Evolutionary conservation across 2,797 vertebrate genomes (phyloP).

Genomic region (Sebastes taczanowskii): DNA sequence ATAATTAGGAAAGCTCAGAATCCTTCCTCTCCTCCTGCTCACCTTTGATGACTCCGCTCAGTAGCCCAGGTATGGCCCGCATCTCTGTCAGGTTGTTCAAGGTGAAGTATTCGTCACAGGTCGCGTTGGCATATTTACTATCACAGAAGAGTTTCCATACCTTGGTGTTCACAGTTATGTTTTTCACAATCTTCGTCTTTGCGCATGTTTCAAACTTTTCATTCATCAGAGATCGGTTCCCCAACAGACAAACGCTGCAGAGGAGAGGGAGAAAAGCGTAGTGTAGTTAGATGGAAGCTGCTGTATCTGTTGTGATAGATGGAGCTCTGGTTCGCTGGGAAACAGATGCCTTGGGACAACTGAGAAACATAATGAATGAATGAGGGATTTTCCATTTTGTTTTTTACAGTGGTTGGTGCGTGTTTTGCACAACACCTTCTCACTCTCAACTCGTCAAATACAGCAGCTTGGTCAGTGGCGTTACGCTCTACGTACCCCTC

Average conservation of each 20-base stretch:
- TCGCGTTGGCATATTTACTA: slow-evolving; percentile 60
- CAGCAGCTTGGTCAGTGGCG: too few species aligned
- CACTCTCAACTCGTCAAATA: too few species aligned
- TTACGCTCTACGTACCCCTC: too few species aligned
- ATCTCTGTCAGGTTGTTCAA: slow-evolving; percentile 89
- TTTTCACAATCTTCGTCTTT: slow-evolving; percentile 77
- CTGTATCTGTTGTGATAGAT: background rate
- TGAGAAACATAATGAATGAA: too few species aligned
- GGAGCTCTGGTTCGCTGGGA: too few species aligned
- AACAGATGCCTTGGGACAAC: too few species aligned
- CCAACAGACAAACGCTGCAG: slow-evolving; percentile 90
- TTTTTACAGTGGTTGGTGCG: too few species aligned
- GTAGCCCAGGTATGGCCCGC: slow-evolving; percentile 89
- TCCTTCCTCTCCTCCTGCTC: slow-evolving; percentile 23
- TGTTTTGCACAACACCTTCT: too few species aligned
- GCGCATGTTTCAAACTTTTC: slow-evolving; percentile 83
- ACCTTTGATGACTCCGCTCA: slow-evolving; percentile 88
- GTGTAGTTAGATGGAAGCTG: background rate
- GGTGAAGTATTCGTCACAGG: slow-evolving; percentile 88
- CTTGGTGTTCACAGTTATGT: slow-evolving; percentile 70
- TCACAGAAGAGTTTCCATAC: slow-evolving; percentile 88
- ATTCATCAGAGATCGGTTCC: slow-evolving; percentile 88
- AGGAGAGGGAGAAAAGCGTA: background rate
- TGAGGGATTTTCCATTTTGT: too few species aligned
- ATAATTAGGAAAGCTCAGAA: background rate